These are phyloP conservation scores for Pachydiplax longipennis DNA, from an alignment of 2,888 invertebrate species.

Conservation along the genomic window DNA sequence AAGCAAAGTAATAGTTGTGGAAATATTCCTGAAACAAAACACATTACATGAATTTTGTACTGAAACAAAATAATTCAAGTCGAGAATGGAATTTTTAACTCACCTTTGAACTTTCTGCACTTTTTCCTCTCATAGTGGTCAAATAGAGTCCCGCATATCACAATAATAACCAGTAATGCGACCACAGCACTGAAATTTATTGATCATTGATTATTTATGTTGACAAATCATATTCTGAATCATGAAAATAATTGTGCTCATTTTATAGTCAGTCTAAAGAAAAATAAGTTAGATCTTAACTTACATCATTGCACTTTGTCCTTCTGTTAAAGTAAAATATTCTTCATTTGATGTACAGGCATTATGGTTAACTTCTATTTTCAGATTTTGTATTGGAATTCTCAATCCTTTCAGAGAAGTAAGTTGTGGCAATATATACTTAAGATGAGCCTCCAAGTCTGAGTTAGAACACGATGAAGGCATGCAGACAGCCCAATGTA, in stretches of 20 bases:
- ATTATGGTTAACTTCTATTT: not conserved
- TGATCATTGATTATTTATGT: no score
- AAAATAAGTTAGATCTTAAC: not conserved
- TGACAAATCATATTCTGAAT: no score
- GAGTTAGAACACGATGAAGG: not conserved
- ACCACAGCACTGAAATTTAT: not conserved
- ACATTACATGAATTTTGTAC: not conserved
- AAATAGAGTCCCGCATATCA: not conserved
- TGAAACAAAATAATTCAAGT: not conserved
- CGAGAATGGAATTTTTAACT: not conserved
- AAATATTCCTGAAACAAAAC: not conserved
- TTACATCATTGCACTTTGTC: not conserved
- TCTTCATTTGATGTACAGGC: not conserved
- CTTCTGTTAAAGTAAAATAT: not conserved
- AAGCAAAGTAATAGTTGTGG: not conserved
- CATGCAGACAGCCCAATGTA: not conserved
- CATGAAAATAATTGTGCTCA: no score
- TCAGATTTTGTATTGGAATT: not conserved
- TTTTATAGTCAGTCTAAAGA: no score
- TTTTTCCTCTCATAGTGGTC: not conserved
- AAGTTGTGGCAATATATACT: not conserved
- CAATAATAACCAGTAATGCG: not conserved
- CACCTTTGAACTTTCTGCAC: not conserved
- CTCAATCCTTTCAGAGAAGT: not conserved
- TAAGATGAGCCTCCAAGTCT: not conserved